Evolutionary conservation across 1,140 invertebrate genomes (phyloP).

Genomic region (Temnothorax longispinosus): DNA sequence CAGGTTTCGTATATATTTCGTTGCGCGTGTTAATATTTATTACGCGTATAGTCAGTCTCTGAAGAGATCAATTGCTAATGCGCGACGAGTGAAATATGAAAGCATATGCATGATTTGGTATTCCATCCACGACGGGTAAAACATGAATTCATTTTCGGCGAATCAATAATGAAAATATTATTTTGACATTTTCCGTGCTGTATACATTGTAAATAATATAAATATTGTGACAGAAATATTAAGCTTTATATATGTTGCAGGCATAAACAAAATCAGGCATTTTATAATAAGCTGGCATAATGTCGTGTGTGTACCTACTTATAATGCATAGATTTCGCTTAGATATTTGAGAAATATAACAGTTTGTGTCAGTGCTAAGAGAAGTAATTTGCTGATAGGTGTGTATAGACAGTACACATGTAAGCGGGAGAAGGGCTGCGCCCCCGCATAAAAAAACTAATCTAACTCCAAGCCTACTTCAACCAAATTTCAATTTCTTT

Average conservation of each 20-base stretch:
- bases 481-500: too few species aligned
- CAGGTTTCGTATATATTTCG: background rate
- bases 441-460: too few species aligned
- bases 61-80: background rate
- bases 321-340: too few species aligned
- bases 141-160: background rate
- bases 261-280: too few species aligned
- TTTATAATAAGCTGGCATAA: too few species aligned
- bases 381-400: too few species aligned
- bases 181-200: background rate
- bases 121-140: background rate
- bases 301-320: too few species aligned
- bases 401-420: too few species aligned
- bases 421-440: too few species aligned
- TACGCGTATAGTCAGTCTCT: background rate
- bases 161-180: constrained; percentile 18
- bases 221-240: background rate
- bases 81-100: background rate
- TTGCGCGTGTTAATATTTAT: constrained; percentile 1
- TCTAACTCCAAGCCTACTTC: too few species aligned
- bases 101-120: background rate
- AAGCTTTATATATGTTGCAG: background rate
- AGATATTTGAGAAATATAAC: too few species aligned
- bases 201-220: background rate
- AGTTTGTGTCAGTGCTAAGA: too few species aligned